Evolutionary conservation across 2,888 invertebrate genomes (phyloP).

Genomic region (Xanthorhoe designata): DNA sequence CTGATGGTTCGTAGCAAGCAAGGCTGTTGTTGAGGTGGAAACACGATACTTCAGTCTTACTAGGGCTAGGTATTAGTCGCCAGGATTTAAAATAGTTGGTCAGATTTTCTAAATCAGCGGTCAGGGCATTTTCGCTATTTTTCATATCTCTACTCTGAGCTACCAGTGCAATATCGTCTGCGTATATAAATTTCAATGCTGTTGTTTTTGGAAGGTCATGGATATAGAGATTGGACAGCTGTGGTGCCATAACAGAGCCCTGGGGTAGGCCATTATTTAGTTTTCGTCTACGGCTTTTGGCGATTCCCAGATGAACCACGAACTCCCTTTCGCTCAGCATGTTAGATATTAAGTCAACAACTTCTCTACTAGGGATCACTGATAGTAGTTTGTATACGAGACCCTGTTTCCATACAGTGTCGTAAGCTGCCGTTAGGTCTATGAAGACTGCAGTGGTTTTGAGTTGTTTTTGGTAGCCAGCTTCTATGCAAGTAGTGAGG

Average conservation of each 20-base stretch:
- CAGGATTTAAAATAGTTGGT: neutral
- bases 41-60: neutral
- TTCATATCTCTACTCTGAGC: slow-evolving; percentile 3
- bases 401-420: no score
- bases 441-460: no score
- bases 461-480: no score
- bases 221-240: no score
- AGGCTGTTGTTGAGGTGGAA: neutral
- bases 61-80: slow-evolving; percentile 5
- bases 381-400: no score
- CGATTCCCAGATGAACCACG: neutral
- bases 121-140: neutral
- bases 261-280: no score
- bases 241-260: no score
- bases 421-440: no score
- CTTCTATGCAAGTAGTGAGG: no score
- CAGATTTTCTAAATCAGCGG: no score
- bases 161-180: slow-evolving; percentile 7
- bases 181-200: slow-evolving; percentile 6
- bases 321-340: slow-evolving; percentile 11
- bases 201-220: neutral
- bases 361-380: neutral
- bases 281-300: no score
- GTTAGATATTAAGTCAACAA: slow-evolving; percentile 3
- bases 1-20: neutral